phyloP scores from a whole-genome alignment of 2,113 vertebrate species.

The Daubentonia madagascariensis region DNA sequence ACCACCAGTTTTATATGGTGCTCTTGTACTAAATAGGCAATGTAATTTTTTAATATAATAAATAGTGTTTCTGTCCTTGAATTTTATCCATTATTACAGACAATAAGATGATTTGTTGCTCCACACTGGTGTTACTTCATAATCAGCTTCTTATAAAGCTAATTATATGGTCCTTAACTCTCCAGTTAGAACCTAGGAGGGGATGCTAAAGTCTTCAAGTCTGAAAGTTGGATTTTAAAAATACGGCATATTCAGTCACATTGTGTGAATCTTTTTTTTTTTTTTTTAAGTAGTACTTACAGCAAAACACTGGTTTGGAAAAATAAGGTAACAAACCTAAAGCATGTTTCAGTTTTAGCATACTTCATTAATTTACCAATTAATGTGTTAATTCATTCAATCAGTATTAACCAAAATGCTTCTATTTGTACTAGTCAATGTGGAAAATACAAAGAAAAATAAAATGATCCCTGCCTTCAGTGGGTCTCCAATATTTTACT shows the following conservation, averaged over 20 bases:
- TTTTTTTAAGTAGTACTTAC: background rate
- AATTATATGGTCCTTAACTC: conserved; percentile 9
- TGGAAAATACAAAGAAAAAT: background rate
- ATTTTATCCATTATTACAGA: background rate
- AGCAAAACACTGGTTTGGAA: background rate
- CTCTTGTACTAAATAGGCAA: background rate
- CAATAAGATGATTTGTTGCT: background rate
- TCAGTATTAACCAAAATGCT: background rate
- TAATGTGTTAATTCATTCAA: background rate
- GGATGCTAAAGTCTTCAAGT: conserved; percentile 3
- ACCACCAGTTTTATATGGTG: background rate
- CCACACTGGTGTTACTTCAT: background rate
- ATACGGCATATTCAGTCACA: background rate
- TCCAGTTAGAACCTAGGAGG: conserved; percentile 19
- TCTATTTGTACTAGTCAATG: background rate
- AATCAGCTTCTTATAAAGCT: conserved; percentile 32
- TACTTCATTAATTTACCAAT: background rate
- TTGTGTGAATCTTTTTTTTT: background rate
- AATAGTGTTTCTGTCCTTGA: background rate
- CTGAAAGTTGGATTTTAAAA: background rate
- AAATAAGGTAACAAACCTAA: background rate
- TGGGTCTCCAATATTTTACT: background rate
- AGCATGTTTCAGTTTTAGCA: background rate
- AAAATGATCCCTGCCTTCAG: background rate
- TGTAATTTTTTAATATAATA: background rate